Evolutionary conservation across 2,113 vertebrate genomes (phyloP), one percentile per base, ranked within the genome.

Genomic region (Marmota flaviventris): DNA sequence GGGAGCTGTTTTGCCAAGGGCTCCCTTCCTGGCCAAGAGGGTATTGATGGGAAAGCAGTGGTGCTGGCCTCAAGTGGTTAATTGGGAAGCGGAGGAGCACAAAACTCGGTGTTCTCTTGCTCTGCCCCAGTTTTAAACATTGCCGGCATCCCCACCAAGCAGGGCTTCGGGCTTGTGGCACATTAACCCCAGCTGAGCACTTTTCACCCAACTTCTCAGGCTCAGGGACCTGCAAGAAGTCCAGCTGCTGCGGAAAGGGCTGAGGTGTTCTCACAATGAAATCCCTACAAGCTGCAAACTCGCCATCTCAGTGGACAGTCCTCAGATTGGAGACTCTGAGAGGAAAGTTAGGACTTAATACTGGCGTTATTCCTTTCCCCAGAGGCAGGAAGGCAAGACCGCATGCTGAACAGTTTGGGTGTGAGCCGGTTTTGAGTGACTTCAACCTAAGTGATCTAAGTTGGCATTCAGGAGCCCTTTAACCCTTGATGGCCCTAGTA

Each of bases 111-210:
- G 97, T 98, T 98, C 98, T 95, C 92, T 96, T 16, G 58, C 94
- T 96, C 93, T 98, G 98, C 88, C 97, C 98, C 97, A 98, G 95
- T 98, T 98, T 97, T 4, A 91, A 94, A 90, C 79, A 88, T 96
- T 91, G 85, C 89, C 82, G 12, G 16, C 96, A 94, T 97, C 92
- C 95, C 92, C 91, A 96, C 94, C 91, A 89, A 82, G 78, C 93
- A 92, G 85, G 18, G 77, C 88, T 85, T 29, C 3, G 61, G 82
- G 65, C 61, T 4, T n/a, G n/a, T 70, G 53, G 83, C 76, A 48
- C 22, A 7, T 97, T 97, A 96, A 97, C 94, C 95, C 96, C 96
- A 88, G 65, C 29, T 73, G 82, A 96, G 85, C 76, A 10, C 79
- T 92, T 78, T 79, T 27, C 42, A 7, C 75, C 65, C 42, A 25